Evolutionary conservation across 2,113 vertebrate genomes (phyloP), one percentile per base, ranked within the genome.

Genomic region (Manacus vitellinus): DNA sequence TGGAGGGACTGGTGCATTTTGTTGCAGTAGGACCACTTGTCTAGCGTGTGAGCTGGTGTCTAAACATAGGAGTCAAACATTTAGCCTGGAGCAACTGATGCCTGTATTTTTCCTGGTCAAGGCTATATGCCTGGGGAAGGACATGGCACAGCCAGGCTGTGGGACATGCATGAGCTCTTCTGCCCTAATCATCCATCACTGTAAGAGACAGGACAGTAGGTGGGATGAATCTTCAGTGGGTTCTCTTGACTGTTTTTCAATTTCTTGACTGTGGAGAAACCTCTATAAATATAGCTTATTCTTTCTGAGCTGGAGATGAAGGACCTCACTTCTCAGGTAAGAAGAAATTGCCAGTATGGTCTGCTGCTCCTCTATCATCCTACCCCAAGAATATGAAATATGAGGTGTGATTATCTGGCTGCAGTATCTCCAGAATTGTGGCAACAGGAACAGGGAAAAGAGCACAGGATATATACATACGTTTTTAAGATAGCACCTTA

Each of bases 71-170:
- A 85, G 33, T 37, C 74, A 62, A 68, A 76, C 47, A 8, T 54
- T 49, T 12, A 30, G 27, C 54, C 88, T 62, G 51, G 46, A 47
- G 62, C 1, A 27, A 15, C 28, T 0, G 1, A 8, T 31, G 41
- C 22, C n/a, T 51, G 25, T 67, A 8, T 25, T 79, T 79, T 43
- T 72, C 58, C 68, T 85, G 59, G 25, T n/a, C 74, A 63, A 55
- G 66, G 37, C 6, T 61, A 1, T 0, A 0, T 83, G 63, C 55
- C 14, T 3, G 4, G 52, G 59, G 55, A 74, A 83, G 35, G 35
- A 46, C 30, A 27, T 12, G 31, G 44, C 15, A 2, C 3, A 3
- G 33, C 35, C 0, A 0, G 41, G 44, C 52, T 75, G 18, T 2
- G 2, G 49, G 28, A 46, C 23, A 7, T 23, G 9, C 1, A 0